phyloP scores from a whole-genome alignment of 2,113 vertebrate species.

The Salminus brasiliensis region DNA sequence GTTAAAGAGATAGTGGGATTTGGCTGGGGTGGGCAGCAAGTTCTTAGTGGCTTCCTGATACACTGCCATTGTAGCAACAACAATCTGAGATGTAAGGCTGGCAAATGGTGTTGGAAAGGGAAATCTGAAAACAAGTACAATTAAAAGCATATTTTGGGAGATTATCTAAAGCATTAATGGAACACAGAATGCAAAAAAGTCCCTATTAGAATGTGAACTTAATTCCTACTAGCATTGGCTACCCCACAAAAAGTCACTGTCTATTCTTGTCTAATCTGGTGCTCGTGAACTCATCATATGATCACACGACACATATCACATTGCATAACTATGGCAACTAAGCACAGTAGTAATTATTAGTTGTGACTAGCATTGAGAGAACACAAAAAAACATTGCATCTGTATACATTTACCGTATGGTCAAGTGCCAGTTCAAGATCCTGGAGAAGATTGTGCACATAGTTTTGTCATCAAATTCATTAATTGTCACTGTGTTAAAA shows the following conservation, averaged over 20 bases:
- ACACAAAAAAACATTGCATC: neutral
- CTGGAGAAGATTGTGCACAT: slow-evolving; percentile 91
- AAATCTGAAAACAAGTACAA: slow-evolving; percentile 72
- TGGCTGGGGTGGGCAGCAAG: slow-evolving; percentile 86
- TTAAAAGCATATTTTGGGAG: neutral
- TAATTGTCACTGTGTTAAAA: slow-evolving; percentile 89
- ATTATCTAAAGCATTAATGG: neutral
- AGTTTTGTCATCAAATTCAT: slow-evolving; percentile 88
- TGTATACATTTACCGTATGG: slow-evolving; percentile 79
- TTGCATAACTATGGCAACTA: neutral
- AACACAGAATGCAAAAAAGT: neutral
- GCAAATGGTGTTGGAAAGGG: slow-evolving; percentile 79
- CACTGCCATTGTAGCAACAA: slow-evolving; percentile 81
- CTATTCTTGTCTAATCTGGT: neutral
- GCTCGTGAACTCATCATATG: neutral
- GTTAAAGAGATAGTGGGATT: slow-evolving; percentile 93
- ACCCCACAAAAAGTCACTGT: no score
- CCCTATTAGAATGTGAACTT: neutral
- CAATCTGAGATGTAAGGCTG: slow-evolving; percentile 78
- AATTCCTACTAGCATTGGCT: neutral
- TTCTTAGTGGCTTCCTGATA: slow-evolving; percentile 89
- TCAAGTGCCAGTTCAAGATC: slow-evolving; percentile 88
- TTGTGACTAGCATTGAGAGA: no score
- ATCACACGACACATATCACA: neutral
- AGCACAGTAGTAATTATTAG: neutral